Base-by-base conservation (phyloP, 2,888 invertebrate genomes). In the Sepioteuthis lessoniana region DNA sequence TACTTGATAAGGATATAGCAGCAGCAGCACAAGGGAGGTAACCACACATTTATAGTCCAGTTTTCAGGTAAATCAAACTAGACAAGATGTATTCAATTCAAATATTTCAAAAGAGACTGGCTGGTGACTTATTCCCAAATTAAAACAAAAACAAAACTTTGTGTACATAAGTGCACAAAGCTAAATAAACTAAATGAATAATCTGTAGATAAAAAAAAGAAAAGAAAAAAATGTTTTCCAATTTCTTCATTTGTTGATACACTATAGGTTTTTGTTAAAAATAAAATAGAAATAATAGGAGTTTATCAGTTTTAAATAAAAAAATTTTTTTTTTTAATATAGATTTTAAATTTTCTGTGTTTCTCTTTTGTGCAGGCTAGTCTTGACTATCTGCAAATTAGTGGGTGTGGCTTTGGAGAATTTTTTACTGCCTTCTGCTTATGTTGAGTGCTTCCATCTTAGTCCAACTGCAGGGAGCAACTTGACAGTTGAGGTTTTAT, bases 391-490 rank as follows among this genome's bases (percentile, higher is more conserved):
- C 76, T n/a, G 76, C 76, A 35, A 35, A 76, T 35, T 76, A 16
- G 76, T 76, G n/a, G 25, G n/a, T n/a, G 76, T 76, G n/a, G 55
- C 55, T 55, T 55, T 25, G 21, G 55, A 55, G 55, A 55, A 55
- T 25, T 55, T 42, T 55, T 55, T 55, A 55, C 55, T 55, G 55
- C n/a, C 76, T 10, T n/a, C 76, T 76, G 76, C n/a, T 76, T 42
- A n/a, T 76, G n/a, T 16, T n/a, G 76, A 8, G 76, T n/a, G 76
- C n/a, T 13, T 76, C 76, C 35, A 76, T 76, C 76, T n/a, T 76
- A 76, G n/a, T n/a, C n/a, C 76, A 76, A 76, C 76, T n/a, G 76
- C 76, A 76, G n/a, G n/a, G n/a, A n/a, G n/a, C 76, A 76, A 76
- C 76, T 35, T 76, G 55, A 55, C n/a, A n/a, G 13, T 76, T n/a